Percentiles rank a stretch among this genome's conserved stretches.
Evolutionary conservation across 1,140 invertebrate species (phyloP).

Genomic region (Helicoverpa armigera): DNA sequence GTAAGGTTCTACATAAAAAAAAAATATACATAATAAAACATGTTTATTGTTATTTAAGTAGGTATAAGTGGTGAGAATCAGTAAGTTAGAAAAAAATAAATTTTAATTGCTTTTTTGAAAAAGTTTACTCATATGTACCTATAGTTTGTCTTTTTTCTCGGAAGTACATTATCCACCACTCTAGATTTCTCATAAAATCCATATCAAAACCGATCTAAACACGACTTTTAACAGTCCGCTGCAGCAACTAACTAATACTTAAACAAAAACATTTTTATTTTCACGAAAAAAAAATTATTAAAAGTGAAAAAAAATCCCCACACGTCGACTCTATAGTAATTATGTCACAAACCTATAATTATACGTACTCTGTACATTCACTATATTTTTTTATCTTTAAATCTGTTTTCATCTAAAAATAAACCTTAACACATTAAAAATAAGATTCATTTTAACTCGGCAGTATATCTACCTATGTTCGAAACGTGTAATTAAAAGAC

Average conservation of each 20-base stretch:
- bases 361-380: conserved; percentile 65
- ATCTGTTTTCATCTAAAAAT: conserved; percentile 58
- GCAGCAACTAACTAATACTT: conserved; percentile 29
- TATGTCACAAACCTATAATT: conserved; percentile 78
- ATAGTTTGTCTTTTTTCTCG: neutral
- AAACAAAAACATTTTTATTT: conserved; percentile 51
- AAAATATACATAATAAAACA: too few relatives aligned
- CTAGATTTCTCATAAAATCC: neutral
- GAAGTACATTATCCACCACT: neutral
- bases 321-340: conserved; percentile 65
- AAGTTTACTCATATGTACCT: neutral
- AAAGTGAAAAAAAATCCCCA: conserved; percentile 59
- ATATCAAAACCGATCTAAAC: neutral
- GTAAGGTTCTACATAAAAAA: too few relatives aligned
- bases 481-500: conserved; percentile 70
- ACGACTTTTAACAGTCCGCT: conserved; percentile 18
- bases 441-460: conserved; percentile 42
- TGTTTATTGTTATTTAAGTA: too few relatives aligned
- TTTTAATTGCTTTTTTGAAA: too few relatives aligned
- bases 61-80: too few relatives aligned
- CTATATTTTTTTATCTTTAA: conserved; percentile 65
- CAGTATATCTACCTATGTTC: neutral
- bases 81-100: too few relatives aligned
- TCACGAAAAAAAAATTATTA: conserved; percentile 59
- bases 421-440: conserved; percentile 58